Evolutionary conservation across 2,113 vertebrate species (phyloP).

Genomic region (Raja brachyura): DNA sequence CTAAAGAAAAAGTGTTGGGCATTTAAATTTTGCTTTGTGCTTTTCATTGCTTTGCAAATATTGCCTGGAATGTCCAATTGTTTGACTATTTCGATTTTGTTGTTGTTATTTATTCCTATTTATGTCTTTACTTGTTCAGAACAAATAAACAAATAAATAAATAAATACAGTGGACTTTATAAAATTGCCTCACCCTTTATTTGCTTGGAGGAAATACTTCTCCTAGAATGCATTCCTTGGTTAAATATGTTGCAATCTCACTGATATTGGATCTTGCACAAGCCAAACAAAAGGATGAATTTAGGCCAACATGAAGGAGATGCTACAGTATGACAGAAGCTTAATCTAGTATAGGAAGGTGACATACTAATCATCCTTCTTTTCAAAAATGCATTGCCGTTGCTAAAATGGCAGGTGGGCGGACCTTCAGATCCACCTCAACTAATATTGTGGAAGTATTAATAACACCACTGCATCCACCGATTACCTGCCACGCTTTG

Average conservation of each 20-base stretch:
- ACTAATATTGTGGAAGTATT: background rate
- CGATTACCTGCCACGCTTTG: too few relatives aligned
- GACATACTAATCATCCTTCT: background rate
- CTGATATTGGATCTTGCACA: background rate
- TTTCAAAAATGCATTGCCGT: background rate
- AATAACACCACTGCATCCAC: too few relatives aligned
- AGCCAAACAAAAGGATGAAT: background rate
- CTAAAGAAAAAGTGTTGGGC: too few relatives aligned
- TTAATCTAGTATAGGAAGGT: too few relatives aligned
- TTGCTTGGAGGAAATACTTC: background rate
- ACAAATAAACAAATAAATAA: too few relatives aligned
- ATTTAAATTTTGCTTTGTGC: too few relatives aligned
- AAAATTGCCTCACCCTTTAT: background rate
- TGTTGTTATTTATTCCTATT: too few relatives aligned
- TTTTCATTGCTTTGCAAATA: too few relatives aligned
- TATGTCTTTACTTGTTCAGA: too few relatives aligned
- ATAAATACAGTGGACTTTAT: too few relatives aligned
- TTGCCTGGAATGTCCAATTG: too few relatives aligned
- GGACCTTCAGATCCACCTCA: background rate
- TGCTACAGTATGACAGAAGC: background rate
- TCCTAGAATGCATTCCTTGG: background rate
- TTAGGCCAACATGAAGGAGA: background rate
- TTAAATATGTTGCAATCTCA: background rate
- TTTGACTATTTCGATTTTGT: too few relatives aligned
- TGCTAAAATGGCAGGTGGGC: background rate